Percentiles rank a stretch among this genome's conserved stretches.
phyloP scores from a whole-genome alignment of 2,888 invertebrate species.

The Machimus atricapillus region DNA sequence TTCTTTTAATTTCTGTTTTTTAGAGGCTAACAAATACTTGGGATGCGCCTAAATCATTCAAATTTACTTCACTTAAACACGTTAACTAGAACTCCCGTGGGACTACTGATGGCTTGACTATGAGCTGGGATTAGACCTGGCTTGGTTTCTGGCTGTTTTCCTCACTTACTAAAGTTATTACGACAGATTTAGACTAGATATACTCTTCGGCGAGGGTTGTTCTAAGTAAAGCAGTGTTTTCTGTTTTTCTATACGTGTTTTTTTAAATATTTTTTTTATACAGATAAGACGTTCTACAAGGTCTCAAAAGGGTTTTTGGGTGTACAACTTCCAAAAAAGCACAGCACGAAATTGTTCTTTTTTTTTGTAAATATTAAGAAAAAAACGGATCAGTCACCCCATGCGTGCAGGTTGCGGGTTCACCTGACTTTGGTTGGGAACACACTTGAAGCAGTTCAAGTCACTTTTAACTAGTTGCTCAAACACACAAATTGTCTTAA shows the following conservation, averaged over 20 bases:
- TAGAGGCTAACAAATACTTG: neutral
- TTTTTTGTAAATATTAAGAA: constrained; percentile 19
- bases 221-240: constrained; percentile 2
- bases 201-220: neutral
- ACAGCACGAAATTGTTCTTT: constrained; percentile 26
- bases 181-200: neutral
- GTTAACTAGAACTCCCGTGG: neutral
- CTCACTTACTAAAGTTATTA: neutral
- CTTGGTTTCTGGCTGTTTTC: neutral
- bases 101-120: neutral
- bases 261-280: neutral
- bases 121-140: neutral
- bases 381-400: constrained; percentile 18
- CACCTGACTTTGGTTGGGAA: neutral
- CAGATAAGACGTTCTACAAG: neutral
- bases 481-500: neutral
- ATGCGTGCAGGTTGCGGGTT: neutral
- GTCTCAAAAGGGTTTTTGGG: constrained; percentile 7
- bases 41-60: neutral
- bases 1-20: neutral
- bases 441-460: neutral
- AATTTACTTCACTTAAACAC: neutral
- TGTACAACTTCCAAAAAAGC: constrained; percentile 25
- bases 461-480: neutral
- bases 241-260: neutral